Conservation (phyloP, 2,888 invertebrate species). For the Sminthurinus aureus region DNA sequence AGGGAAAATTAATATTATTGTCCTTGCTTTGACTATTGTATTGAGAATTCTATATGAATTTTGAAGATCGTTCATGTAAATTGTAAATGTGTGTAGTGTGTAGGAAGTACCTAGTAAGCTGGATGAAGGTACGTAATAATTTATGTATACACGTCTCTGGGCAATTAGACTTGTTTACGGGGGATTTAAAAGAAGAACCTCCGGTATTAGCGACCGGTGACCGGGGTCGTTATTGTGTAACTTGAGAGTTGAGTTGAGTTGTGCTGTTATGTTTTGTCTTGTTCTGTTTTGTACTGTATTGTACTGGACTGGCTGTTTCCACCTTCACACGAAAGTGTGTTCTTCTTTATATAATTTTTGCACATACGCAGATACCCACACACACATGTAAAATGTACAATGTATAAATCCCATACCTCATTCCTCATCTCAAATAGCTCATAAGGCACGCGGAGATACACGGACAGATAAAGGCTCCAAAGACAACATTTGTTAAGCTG, state of each 20-base stretch:
- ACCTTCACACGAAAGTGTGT: too few relatives aligned
- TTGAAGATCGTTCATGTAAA: too few relatives aligned
- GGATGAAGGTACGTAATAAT: slow-evolving; percentile 17
- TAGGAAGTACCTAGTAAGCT: background rate
- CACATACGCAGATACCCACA: background rate
- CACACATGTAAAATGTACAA: background rate
- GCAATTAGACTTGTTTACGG: slow-evolving; percentile 29
- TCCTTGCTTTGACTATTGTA: too few relatives aligned
- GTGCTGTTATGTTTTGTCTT: too few relatives aligned
- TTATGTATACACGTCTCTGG: slow-evolving; percentile 37
- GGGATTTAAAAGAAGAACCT: slow-evolving; percentile 8
- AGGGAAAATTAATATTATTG: too few relatives aligned
- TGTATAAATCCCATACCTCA: background rate
- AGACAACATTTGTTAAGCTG: slow-evolving; percentile 31
- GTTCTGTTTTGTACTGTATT: too few relatives aligned
- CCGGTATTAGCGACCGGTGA: slow-evolving; percentile 14
- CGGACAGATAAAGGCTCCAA: background rate
- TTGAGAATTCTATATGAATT: too few relatives aligned
- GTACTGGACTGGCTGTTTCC: too few relatives aligned
- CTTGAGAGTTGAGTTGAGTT: background rate
- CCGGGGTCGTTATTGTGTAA: background rate
- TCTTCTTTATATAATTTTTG: background rate
- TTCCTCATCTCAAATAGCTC: slow-evolving; percentile 10
- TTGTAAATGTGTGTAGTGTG: background rate
- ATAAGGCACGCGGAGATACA: background rate